Evolutionary conservation across 2,797 vertebrate genomes (phyloP).

Genomic region (Neostethus bicornis): DNA sequence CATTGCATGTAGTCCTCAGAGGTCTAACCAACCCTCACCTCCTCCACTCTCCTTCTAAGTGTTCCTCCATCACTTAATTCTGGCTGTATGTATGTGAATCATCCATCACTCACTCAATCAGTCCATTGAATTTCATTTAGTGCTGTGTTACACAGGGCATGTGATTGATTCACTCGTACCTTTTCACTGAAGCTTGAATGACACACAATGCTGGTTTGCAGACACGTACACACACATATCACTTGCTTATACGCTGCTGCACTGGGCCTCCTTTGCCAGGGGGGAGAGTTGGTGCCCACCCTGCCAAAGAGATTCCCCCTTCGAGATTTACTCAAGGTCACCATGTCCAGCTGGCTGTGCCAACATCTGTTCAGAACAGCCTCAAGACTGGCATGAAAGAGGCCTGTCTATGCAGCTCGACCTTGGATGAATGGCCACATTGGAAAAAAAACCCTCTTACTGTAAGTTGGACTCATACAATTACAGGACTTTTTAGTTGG

Average conservation of each 20-base stretch:
- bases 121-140: conserved; percentile 83
- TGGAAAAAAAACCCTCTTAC: conserved; percentile 19
- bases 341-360: conserved; percentile 76
- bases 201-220: conserved; percentile 73
- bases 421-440: conserved; percentile 64
- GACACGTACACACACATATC: conserved; percentile 34
- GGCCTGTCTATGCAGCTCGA: conserved; percentile 59
- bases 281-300: conserved; percentile 66
- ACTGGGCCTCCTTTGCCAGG: conserved; percentile 64
- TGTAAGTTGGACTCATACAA: not conserved
- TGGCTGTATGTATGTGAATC: conserved; percentile 74
- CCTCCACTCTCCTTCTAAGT: conserved; percentile 70
- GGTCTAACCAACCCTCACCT: conserved; percentile 75
- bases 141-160: conserved; percentile 77
- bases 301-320: conserved; percentile 76
- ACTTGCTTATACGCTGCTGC: conserved; percentile 55
- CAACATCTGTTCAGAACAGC: conserved; percentile 78
- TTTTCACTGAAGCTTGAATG: conserved; percentile 82
- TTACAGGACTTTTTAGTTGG: not conserved
- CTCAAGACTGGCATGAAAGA: conserved; percentile 75
- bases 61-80: conserved; percentile 78
- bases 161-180: conserved; percentile 81
- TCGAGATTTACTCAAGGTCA: conserved; percentile 75
- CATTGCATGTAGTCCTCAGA: conserved; percentile 50
- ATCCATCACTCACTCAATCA: conserved; percentile 82